phyloP scores from a whole-genome alignment of 1,140 invertebrate genomes.

The Euura lappo region DNA sequence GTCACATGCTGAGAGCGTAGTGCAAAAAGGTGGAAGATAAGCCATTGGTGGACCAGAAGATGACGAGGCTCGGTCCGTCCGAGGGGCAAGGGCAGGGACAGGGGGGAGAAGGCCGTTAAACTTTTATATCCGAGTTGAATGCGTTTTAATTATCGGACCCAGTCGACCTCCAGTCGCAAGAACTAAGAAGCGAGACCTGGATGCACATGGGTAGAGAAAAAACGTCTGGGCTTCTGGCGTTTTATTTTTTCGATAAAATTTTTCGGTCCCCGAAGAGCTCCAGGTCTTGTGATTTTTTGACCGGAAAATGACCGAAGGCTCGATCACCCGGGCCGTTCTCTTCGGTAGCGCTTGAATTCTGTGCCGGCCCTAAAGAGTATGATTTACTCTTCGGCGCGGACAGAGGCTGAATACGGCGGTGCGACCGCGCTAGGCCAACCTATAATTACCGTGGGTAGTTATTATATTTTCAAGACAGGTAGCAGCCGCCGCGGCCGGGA shows the following conservation, averaged over 20 bases:
- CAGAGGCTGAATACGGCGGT: background rate
- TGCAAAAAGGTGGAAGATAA: slow-evolving; percentile 5
- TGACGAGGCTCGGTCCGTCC: background rate
- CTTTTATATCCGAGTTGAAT: slow-evolving; percentile 44
- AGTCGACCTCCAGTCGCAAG: slow-evolving; percentile 21
- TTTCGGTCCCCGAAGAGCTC: background rate
- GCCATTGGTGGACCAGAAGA: background rate
- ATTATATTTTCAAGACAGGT: background rate
- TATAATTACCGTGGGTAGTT: background rate
- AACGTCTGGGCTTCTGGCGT: no score
- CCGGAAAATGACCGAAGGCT: background rate
- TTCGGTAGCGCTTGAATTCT: background rate
- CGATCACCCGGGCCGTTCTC: no score
- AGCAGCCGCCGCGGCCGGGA: background rate
- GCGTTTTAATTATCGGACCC: slow-evolving; percentile 46
- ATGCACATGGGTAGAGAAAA: no score
- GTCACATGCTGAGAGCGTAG: background rate
- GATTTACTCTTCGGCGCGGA: slow-evolving; percentile 3
- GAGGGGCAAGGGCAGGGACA: background rate
- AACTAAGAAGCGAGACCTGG: background rate
- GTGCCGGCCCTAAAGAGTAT: background rate
- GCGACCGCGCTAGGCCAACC: slow-evolving; percentile 2
- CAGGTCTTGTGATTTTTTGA: background rate
- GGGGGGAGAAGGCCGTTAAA: slow-evolving; percentile 32
- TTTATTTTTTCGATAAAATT: background rate